phyloP scores from a whole-genome alignment of 2,888 invertebrate genomes.

The Tachystola acroxantha region DNA sequence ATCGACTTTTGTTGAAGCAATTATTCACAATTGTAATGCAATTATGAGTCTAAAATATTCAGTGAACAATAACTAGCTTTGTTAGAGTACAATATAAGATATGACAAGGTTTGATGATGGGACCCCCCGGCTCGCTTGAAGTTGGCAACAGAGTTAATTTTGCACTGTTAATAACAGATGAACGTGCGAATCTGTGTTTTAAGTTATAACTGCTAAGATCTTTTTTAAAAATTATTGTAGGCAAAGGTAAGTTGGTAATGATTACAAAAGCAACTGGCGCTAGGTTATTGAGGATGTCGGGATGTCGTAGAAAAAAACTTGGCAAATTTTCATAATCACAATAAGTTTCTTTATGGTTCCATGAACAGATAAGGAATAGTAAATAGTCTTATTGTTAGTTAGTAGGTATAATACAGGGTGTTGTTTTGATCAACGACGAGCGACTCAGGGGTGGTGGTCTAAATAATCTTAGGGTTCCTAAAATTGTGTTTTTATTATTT shows the following conservation, averaged over 20 bases:
- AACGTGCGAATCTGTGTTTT: neutral
- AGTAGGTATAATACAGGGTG: too few species aligned
- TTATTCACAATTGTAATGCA: conserved; percentile 52
- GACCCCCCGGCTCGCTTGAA: conserved; percentile 54
- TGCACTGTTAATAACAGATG: neutral
- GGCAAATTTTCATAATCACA: conserved; percentile 40
- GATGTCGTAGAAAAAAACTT: conserved; percentile 22
- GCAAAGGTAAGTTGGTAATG: conserved; percentile 3
- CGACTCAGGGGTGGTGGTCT: too few species aligned
- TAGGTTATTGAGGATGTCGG: conserved; percentile 25
- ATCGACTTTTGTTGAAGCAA: conserved; percentile 42
- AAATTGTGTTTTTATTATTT: too few species aligned
- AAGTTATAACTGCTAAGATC: neutral
- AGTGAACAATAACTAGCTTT: conserved; percentile 49
- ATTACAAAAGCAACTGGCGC: conserved; percentile 36
- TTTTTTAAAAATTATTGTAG: too few species aligned
- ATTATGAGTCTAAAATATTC: conserved; percentile 50
- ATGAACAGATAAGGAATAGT: neutral
- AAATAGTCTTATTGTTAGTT: too few species aligned
- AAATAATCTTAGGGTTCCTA: too few species aligned
- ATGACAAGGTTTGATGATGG: conserved; percentile 58
- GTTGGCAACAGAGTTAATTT: conserved; percentile 4
- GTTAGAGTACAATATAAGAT: conserved; percentile 35
- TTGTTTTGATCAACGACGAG: too few species aligned
- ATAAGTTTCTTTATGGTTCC: neutral